Percentiles rank a stretch among this genome's conserved stretches.
Evolutionary conservation across 2,797 vertebrate genomes (phyloP).

Genomic region (Sebastes miniatus): DNA sequence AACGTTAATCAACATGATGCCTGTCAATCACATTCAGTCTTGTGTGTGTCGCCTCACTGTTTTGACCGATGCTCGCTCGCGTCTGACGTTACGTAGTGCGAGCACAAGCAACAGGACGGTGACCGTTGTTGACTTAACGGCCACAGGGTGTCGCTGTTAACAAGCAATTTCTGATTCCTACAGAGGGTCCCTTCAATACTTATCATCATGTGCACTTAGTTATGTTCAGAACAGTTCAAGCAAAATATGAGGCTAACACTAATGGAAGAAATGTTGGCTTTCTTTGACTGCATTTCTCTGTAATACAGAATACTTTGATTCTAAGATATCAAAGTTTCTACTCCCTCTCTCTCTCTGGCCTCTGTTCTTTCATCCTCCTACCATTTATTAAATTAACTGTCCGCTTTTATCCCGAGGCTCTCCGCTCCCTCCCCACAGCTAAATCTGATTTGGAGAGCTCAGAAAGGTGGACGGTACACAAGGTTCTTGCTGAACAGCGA

Average conservation of each 20-base stretch:
- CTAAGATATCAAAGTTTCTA: not conserved
- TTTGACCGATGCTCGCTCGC: too few relatives aligned
- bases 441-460: conserved; percentile 49
- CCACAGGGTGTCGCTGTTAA: too few relatives aligned
- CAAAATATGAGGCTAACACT: not conserved
- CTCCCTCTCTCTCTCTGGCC: not conserved
- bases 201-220: not conserved
- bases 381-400: conserved; percentile 38
- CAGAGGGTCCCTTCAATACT: too few relatives aligned
- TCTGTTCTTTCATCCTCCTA: conserved; percentile 9
- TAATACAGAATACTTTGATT: not conserved
- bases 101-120: too few relatives aligned
- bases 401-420: conserved; percentile 19
- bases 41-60: too few relatives aligned
- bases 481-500: conserved; percentile 6
- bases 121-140: too few relatives aligned
- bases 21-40: too few relatives aligned
- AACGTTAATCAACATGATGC: too few relatives aligned
- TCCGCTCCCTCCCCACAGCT: not conserved
- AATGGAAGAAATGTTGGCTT: not conserved
- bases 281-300: not conserved
- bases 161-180: too few relatives aligned
- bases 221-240: not conserved
- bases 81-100: too few relatives aligned
- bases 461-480: conserved; percentile 20